Percentiles rank a stretch among this genome's conserved stretches.
phyloP scores from a whole-genome alignment of 2,797 vertebrate genomes.

The Eremophila alpestris region DNA sequence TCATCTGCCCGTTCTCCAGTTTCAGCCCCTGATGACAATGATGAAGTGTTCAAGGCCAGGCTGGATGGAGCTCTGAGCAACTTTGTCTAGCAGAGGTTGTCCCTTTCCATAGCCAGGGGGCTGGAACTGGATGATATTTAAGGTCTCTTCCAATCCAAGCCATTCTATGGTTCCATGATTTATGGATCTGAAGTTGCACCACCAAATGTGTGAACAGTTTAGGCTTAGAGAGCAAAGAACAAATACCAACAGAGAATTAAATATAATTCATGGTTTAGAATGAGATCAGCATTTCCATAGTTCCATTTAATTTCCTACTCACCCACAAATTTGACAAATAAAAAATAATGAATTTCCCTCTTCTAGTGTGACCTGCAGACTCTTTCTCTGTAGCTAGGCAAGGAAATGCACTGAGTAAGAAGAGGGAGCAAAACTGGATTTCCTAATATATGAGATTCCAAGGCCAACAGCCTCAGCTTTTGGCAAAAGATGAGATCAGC shows the following conservation, averaged over 20 bases:
- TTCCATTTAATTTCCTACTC: slow-evolving; percentile 4
- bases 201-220: neutral
- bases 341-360: neutral
- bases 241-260: neutral
- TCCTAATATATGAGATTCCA: neutral
- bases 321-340: neutral
- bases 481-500: neutral
- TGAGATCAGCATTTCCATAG: neutral
- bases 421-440: neutral
- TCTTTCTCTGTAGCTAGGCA: neutral
- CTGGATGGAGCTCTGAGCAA: neutral
- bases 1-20: neutral
- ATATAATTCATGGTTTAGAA: neutral
- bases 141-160: neutral
- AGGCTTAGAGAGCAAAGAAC: neutral
- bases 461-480: neutral
- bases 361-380: neutral
- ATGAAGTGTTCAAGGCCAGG: neutral
- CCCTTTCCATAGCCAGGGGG: neutral
- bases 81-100: neutral
- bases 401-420: neutral
- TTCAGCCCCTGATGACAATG: neutral
- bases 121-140: neutral
- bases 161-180: neutral
- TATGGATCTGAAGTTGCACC: neutral